phyloP scores from a whole-genome alignment of 2,113 vertebrate species.

The Perca fluviatilis region DNA sequence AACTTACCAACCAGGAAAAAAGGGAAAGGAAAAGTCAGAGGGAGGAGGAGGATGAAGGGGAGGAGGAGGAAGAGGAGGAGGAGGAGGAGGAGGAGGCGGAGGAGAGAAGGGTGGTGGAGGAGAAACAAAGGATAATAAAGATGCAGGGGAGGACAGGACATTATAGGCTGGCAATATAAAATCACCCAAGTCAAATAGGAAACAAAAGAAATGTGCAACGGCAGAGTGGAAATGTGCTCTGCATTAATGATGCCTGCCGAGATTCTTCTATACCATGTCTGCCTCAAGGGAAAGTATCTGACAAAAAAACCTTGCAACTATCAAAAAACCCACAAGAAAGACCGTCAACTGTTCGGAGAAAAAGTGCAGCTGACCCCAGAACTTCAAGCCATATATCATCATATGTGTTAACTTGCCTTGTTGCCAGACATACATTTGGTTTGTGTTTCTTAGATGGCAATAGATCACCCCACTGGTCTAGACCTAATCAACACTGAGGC shows the following conservation, averaged over 20 bases:
- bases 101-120: conserved; percentile 6
- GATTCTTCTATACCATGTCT: conserved; percentile 24
- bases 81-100: conserved; percentile 14
- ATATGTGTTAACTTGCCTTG: conserved; percentile 62
- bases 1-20: conserved; percentile 67
- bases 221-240: conserved; percentile 52
- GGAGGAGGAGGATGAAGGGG: conserved; percentile 18
- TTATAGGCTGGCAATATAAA: conserved; percentile 52
- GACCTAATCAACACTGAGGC: conserved; percentile 59
- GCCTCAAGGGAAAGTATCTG: conserved; percentile 2
- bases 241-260: conserved; percentile 55
- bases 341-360: conserved; percentile 41
- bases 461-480: conserved; percentile 62
- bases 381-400: conserved; percentile 66
- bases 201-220: conserved; percentile 58
- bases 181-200: conserved; percentile 49
- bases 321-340: conserved; percentile 60
- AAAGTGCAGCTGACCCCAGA: conserved; percentile 67
- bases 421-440: conserved; percentile 77
- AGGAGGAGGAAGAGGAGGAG: conserved; percentile 13
- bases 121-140: conserved; percentile 83
- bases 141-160: conserved; percentile 60
- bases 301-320: conserved; percentile 29
- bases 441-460: conserved; percentile 74
- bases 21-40: conserved; percentile 52